A percentile compares a stretch with the other conserved stretches of the same genome.
Evolutionary conservation across 2,888 invertebrate species (phyloP).

Genomic region (Heliconius aoede): DNA sequence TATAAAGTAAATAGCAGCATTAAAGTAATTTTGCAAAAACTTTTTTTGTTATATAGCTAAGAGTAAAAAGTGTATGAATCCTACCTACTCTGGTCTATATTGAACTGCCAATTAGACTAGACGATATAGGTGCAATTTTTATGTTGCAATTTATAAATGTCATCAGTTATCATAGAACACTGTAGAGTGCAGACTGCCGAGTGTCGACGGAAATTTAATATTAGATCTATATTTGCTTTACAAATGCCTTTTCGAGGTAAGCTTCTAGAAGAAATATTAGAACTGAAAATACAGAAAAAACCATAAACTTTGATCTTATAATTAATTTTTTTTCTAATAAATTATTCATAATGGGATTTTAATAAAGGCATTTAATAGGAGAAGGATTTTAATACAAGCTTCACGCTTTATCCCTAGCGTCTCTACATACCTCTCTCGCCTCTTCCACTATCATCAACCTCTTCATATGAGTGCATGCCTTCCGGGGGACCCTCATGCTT

Average conservation of each 20-base stretch:
- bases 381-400: no score
- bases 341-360: background rate
- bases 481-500: no score
- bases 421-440: no score
- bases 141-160: background rate
- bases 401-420: no score
- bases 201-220: background rate
- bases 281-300: background rate
- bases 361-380: no score
- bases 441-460: no score
- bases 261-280: background rate
- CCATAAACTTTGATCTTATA: no score
- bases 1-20: no score
- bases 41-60: background rate
- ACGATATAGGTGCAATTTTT: slow-evolving; percentile 1
- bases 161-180: background rate
- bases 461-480: no score
- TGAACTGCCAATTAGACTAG: background rate
- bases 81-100: background rate
- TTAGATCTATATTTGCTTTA: background rate
- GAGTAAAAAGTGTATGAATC: no score
- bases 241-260: slow-evolving; percentile 24
- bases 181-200: background rate
- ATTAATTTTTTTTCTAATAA: no score
- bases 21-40: background rate